Evolutionary conservation across 2,113 vertebrate genomes (phyloP), one percentile per base, ranked within the genome.

Genomic region (Drymodes brunneopygia): DNA sequence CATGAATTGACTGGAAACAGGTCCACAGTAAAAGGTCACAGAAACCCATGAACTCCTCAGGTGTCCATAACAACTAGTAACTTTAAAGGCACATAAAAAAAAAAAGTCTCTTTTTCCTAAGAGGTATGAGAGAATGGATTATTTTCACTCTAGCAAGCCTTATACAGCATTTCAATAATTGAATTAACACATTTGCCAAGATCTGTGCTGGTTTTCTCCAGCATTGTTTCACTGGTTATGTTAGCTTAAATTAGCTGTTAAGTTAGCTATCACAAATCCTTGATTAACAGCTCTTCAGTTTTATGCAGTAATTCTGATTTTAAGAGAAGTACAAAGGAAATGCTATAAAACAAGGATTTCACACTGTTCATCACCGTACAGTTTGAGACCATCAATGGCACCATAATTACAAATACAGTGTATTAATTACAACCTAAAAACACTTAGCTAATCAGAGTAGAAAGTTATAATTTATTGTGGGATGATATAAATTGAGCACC

Each of bases 1-100:
- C 99, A 99, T 99, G 98, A 99, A 99, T 99, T 99, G 98, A 99
- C 98, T 98, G 98, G 98, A 98, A 98, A 98, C 98, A 97, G 98
- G 97, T 98, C 98, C 98, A 98, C 94, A 97, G 98, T 97, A 98
- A 98, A 98, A 98, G 98, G 98, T 98, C 98, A 98, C 97, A n/a
- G 95, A 98, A 98, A 98, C 97, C 97, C 98, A 95, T 98, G 98
- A 98, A 98, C 98, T 98, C 98, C 97, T 98, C 98, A 98, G 98
- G 98, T 98, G 98, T 98, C 98, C 98, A 91, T 97, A 98, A 98
- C 98, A 98, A 98, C 97, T 96, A 97, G 98, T 97, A 97, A 98
- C 98, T 98, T 98, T 98, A 98, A 98, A 98, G 98, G 96, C 95
- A 98, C 93, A 96, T 97, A 92, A 97, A 96, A 98, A 98, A n/a